Conservation (phyloP, 35 echinoderm and acorn worm genomes). For the Ptychodera flava region DNA sequence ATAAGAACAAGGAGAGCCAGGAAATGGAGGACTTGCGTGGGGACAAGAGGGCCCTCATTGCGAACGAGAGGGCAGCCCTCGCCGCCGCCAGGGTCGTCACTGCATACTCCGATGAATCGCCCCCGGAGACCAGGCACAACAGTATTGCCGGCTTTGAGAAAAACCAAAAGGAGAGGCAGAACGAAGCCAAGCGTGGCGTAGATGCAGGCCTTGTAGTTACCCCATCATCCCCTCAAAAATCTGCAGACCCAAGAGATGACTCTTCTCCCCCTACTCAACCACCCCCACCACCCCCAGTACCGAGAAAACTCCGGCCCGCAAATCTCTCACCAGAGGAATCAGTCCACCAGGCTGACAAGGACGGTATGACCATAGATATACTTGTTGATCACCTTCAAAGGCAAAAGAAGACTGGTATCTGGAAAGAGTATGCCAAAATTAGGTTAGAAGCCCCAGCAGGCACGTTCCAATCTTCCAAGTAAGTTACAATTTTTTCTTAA, state of each 20-base stretch:
- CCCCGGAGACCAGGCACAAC: background rate
- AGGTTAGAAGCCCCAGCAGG: constrained; percentile 85
- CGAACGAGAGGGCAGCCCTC: constrained; percentile 66
- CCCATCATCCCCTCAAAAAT: constrained; percentile 33
- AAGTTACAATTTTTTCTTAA: constrained; percentile 22
- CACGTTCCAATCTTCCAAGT: constrained; percentile 89
- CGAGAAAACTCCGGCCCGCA: background rate
- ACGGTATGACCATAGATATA: constrained; percentile 60
- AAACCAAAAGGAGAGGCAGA: background rate
- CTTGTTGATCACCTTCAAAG: constrained; percentile 71
- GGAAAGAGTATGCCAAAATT: constrained; percentile 90
- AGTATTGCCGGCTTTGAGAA: background rate
- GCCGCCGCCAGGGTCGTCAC: background rate
- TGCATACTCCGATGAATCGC: background rate
- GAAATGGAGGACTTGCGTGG: constrained; percentile 47
- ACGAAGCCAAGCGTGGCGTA: background rate
- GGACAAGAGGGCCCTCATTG: constrained; percentile 56
- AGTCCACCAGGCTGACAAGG: constrained; percentile 54
- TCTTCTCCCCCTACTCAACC: constrained; percentile 32
- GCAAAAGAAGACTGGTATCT: constrained; percentile 76
- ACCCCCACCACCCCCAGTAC: background rate
- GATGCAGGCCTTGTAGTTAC: background rate
- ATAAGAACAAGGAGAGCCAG: background rate
- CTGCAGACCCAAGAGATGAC: constrained; percentile 44
- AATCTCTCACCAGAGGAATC: constrained; percentile 13